These are phyloP conservation scores for Pimephales promelas DNA, from an alignment of 2,113 vertebrate species.

Conservation along the genomic window DNA sequence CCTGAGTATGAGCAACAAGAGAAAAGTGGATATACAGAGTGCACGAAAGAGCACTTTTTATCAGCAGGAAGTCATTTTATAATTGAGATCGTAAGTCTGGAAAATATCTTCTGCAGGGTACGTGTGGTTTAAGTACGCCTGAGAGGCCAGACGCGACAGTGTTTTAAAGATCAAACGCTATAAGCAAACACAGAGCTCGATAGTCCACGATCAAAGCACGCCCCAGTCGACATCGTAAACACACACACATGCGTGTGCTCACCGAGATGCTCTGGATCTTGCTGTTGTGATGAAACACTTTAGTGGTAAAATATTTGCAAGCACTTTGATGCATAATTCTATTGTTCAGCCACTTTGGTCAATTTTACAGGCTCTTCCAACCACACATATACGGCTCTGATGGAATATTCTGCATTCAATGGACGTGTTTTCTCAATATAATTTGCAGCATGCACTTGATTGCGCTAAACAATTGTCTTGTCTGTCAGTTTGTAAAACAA, in stretches of 20 bases:
- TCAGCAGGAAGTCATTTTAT: constrained; percentile 15
- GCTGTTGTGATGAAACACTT: constrained; percentile 2
- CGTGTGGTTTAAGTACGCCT: constrained; percentile 16
- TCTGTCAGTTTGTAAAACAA: no score
- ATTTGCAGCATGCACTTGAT: background rate
- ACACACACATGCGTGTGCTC: background rate
- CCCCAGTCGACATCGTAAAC: constrained; percentile 34
- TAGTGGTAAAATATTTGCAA: constrained; percentile 11
- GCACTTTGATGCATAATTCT: constrained; percentile 33
- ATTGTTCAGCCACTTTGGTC: constrained; percentile 1
- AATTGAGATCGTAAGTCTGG: background rate
- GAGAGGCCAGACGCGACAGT: constrained; percentile 9
- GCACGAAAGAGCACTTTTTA: background rate
- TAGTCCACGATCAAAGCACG: constrained; percentile 36
- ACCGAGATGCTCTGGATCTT: constrained; percentile 7
- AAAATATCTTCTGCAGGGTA: background rate
- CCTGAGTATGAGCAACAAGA: background rate
- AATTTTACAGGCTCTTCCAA: background rate
- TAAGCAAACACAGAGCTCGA: constrained; percentile 33
- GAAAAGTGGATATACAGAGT: background rate
- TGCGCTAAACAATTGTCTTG: no score
- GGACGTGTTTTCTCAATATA: background rate
- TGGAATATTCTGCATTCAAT: background rate
- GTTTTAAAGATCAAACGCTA: constrained; percentile 41
- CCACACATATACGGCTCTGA: background rate